Evolutionary conservation across 1,140 invertebrate genomes (phyloP).

Genomic region (Cheumatopsyche charites): DNA sequence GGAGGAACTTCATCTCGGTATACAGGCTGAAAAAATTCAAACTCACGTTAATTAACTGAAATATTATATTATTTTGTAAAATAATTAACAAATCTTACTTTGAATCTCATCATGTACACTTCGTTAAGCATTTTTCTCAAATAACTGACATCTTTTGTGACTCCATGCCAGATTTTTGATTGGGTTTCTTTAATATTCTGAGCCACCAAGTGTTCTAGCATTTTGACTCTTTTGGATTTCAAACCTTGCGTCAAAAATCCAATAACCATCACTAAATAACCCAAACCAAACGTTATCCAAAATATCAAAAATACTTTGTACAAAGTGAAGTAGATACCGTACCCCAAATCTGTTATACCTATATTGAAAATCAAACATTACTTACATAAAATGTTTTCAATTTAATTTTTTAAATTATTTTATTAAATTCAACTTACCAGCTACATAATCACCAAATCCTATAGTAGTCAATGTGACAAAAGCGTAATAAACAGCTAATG

Average conservation of each 20-base stretch:
- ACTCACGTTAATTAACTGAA: not conserved
- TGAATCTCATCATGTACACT: constrained; percentile 77
- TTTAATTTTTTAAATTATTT: not conserved
- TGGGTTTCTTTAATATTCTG: constrained; percentile 78
- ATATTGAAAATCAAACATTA: constrained; percentile 49
- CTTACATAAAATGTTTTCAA: not conserved
- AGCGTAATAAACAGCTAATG: constrained; percentile 89
- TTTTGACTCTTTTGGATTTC: constrained; percentile 75
- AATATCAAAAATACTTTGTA: constrained; percentile 78
- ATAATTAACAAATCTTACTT: constrained; percentile 60
- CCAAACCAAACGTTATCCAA: constrained; percentile 90
- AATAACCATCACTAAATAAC: constrained; percentile 90
- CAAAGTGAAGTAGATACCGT: constrained; percentile 65
- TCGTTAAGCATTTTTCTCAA: constrained; percentile 78
- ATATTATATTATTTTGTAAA: not conserved
- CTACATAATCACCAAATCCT: constrained; percentile 93
- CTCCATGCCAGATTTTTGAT: constrained; percentile 76
- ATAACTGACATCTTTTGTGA: constrained; percentile 76
- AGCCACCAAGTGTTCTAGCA: constrained; percentile 77
- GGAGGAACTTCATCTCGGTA: constrained; percentile 60
- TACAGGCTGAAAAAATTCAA: constrained; percentile 58
- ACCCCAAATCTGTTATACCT: constrained; percentile 64
- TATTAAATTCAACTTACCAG: constrained; percentile 55
- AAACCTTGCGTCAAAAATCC: constrained; percentile 77
- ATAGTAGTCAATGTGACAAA: constrained; percentile 93